A percentile compares a stretch with the other conserved stretches of the same genome.
These are phyloP conservation scores for Aethes cnicana DNA, from an alignment of 2,888 invertebrate species.

Conservation along the genomic window DNA sequence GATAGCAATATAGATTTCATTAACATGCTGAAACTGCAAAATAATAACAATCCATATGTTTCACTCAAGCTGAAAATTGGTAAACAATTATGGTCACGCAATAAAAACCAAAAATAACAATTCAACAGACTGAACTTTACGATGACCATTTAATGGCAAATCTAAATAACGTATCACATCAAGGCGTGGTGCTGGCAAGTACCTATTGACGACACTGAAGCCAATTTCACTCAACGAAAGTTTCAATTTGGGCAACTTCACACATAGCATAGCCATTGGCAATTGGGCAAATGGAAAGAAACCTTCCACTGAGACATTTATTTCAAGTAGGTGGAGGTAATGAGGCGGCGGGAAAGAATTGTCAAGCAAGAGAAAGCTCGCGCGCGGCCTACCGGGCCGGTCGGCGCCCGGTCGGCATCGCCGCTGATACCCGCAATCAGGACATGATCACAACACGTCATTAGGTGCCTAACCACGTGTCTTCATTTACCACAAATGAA, in stretches of 20 bases:
- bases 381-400: conserved; percentile 2
- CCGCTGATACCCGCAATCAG: conserved; percentile 13
- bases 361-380: conserved; percentile 26
- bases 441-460: conserved; percentile 5
- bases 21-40: too few species aligned
- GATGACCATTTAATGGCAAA: too few species aligned
- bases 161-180: conserved; percentile 1
- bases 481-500: conserved; percentile 5
- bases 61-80: too few species aligned
- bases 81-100: too few species aligned
- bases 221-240: conserved; percentile 20
- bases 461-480: conserved; percentile 9
- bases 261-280: conserved; percentile 15
- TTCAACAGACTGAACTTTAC: too few species aligned
- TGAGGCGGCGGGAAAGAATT: conserved; percentile 30
- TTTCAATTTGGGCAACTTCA: conserved; percentile 20
- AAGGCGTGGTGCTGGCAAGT: too few species aligned
- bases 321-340: conserved; percentile 30
- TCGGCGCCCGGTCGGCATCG: neutral
- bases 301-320: conserved; percentile 20
- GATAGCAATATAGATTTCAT: too few species aligned
- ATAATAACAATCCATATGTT: too few species aligned
- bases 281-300: conserved; percentile 30
- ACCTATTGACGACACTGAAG: neutral
- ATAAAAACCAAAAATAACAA: too few species aligned